A percentile compares a stretch with the other conserved stretches of the same genome.
phyloP scores from a whole-genome alignment of 2,113 vertebrate genomes.

The Siniperca knerii region DNA sequence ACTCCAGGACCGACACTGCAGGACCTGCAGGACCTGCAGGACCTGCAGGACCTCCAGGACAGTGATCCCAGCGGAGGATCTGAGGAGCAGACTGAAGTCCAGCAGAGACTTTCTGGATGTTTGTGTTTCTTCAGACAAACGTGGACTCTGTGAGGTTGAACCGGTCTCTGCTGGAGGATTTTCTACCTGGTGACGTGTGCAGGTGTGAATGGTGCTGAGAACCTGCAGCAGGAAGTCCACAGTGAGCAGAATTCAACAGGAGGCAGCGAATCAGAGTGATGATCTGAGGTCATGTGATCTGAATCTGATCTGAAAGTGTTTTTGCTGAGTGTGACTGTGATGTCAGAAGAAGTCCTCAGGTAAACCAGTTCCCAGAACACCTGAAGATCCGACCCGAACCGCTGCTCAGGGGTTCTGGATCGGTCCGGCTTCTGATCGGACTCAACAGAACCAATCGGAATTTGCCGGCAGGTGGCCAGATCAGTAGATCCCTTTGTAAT shows the following conservation, averaged over 20 bases:
- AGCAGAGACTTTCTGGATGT: not conserved
- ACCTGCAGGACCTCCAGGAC: conserved; percentile 20
- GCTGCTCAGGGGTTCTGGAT: too few relatives aligned
- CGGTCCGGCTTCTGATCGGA: too few relatives aligned
- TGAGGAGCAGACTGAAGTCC: not conserved
- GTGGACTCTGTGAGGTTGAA: not conserved
- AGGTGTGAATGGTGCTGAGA: conserved; percentile 29
- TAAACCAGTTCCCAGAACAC: not conserved
- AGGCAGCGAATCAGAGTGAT: not conserved
- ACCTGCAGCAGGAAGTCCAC: not conserved
- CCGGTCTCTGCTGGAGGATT: conserved; percentile 2
- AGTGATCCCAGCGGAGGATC: conserved; percentile 9
- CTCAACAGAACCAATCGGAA: too few relatives aligned
- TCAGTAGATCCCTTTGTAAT: too few relatives aligned
- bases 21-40: conserved; percentile 24
- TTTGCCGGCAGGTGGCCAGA: too few relatives aligned
- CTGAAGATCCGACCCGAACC: too few relatives aligned
- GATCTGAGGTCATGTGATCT: not conserved
- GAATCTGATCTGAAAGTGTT: not conserved
- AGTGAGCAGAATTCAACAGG: not conserved
- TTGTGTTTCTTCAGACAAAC: not conserved
- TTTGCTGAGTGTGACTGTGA: not conserved
- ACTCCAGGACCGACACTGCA: conserved; percentile 4
- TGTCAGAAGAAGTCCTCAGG: not conserved
- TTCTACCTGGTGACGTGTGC: conserved; percentile 25